Evolutionary conservation across 2,797 vertebrate species (phyloP).

Genomic region (Cheracebus regulus): DNA sequence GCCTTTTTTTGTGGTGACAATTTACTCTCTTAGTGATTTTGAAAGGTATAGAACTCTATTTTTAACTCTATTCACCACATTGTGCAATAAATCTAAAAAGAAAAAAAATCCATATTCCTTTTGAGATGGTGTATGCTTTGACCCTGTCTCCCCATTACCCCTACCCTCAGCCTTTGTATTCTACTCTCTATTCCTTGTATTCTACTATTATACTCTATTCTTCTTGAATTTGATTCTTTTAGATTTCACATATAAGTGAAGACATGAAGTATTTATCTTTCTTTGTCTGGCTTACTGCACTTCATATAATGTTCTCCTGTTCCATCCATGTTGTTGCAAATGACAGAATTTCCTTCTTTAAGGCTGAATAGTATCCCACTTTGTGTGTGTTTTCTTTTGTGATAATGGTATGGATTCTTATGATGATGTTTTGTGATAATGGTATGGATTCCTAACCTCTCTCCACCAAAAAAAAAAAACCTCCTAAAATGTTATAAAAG

Average conservation of each 20-base stretch:
- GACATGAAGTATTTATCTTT: neutral
- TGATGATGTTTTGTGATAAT: neutral
- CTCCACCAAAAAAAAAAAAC: neutral
- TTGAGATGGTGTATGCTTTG: neutral
- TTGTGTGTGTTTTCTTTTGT: neutral
- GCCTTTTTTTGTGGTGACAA: neutral
- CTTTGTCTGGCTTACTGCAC: neutral
- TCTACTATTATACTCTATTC: neutral
- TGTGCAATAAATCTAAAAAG: neutral
- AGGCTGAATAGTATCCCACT: neutral
- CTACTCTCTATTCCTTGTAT: neutral
- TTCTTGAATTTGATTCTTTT: neutral
- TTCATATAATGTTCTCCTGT: neutral
- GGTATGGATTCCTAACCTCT: neutral
- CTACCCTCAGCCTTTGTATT: neutral
- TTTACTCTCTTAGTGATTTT: neutral
- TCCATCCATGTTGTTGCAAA: neutral
- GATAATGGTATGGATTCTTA: neutral
- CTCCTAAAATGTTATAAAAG: neutral
- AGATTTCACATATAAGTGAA: neutral
- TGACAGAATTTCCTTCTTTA: neutral
- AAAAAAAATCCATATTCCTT: neutral
- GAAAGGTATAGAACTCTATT: neutral
- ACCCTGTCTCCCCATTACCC: neutral
- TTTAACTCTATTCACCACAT: neutral